Percentiles rank a stretch among this genome's conserved stretches.
These are phyloP conservation scores for Platynereis dumerilii DNA, from an alignment of 2,888 invertebrate genomes.

Conservation along the genomic window DNA sequence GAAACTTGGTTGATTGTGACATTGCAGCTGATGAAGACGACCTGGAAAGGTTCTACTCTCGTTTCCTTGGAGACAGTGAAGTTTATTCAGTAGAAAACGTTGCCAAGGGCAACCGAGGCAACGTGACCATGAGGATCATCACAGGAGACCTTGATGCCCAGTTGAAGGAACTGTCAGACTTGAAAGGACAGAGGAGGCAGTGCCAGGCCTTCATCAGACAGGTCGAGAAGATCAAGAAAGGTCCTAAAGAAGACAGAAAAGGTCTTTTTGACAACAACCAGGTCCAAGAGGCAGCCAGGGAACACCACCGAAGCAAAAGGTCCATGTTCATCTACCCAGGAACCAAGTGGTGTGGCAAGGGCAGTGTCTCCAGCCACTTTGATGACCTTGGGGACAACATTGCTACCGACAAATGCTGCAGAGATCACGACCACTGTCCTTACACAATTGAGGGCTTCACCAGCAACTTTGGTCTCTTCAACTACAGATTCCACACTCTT, in stretches of 20 bases:
- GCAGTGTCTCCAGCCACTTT: conserved; percentile 80
- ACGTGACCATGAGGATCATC: conserved; percentile 1
- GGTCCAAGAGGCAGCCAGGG: background rate
- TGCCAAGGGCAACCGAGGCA: background rate
- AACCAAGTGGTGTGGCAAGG: conserved; percentile 93
- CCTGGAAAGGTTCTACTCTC: conserved; percentile 18
- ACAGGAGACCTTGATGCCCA: background rate
- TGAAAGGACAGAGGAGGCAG: background rate
- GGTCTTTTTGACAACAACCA: background rate
- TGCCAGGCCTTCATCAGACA: conserved; percentile 12
- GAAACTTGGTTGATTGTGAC: conserved; percentile 27
- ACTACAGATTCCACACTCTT: conserved; percentile 87
- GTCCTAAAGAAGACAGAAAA: background rate
- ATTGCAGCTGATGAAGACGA: conserved; percentile 11
- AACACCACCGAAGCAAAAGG: conserved; percentile 5
- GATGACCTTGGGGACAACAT: conserved; percentile 84
- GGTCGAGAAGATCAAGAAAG: background rate
- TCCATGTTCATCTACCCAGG: conserved; percentile 77
- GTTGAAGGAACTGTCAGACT: conserved; percentile 4
- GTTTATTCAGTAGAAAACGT: background rate
- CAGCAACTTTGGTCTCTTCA: conserved; percentile 84
- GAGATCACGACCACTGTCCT: conserved; percentile 87
- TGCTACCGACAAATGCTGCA: conserved; percentile 85
- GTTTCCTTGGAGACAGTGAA: conserved; percentile 8
- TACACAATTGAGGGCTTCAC: conserved; percentile 84